Percentiles rank a stretch among this genome's conserved stretches.
Conservation (phyloP, 2,797 vertebrate species). For the Acanthurus lineatus region DNA sequence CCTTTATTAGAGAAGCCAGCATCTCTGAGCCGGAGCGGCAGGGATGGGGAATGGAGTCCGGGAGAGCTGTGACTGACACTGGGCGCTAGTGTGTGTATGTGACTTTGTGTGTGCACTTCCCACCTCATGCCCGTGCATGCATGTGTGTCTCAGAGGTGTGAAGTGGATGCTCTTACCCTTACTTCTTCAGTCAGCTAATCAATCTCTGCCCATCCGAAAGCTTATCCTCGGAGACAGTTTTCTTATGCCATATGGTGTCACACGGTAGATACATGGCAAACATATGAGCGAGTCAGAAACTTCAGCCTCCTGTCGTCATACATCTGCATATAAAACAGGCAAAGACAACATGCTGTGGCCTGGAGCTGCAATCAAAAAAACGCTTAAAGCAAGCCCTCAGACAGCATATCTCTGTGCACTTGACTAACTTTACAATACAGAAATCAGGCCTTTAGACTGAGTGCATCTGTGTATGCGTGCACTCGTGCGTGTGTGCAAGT, state of each 20-base stretch:
- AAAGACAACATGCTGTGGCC: slow-evolving; percentile 53
- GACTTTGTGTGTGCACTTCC: slow-evolving; percentile 44
- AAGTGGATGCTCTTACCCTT: slow-evolving; percentile 69
- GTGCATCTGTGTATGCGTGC: slow-evolving; percentile 30
- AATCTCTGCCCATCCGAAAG: slow-evolving; percentile 57
- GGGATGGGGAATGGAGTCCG: slow-evolving; percentile 69
- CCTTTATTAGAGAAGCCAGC: slow-evolving; percentile 83
- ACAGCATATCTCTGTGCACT: slow-evolving; percentile 66
- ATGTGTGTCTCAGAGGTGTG: slow-evolving; percentile 68
- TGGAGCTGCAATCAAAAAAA: slow-evolving; percentile 66
- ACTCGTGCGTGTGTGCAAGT: slow-evolving; percentile 24
- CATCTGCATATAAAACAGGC: slow-evolving; percentile 57
- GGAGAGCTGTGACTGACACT: slow-evolving; percentile 80
- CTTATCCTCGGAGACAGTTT: slow-evolving; percentile 42
- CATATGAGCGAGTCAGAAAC: slow-evolving; percentile 29
- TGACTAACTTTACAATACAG: slow-evolving; percentile 77
- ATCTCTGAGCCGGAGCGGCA: slow-evolving; percentile 67
- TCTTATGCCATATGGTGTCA: slow-evolving; percentile 47
- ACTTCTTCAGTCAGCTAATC: slow-evolving; percentile 59
- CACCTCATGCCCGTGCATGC: slow-evolving; percentile 58
- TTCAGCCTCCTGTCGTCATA: slow-evolving; percentile 38
- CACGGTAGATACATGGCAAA: slow-evolving; percentile 38
- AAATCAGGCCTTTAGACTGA: slow-evolving; percentile 67
- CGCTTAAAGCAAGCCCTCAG: slow-evolving; percentile 64
- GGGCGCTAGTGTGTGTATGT: slow-evolving; percentile 23